Base-by-base conservation (phyloP, 2,113 vertebrate genomes). In the Sorex araneus region DNA sequence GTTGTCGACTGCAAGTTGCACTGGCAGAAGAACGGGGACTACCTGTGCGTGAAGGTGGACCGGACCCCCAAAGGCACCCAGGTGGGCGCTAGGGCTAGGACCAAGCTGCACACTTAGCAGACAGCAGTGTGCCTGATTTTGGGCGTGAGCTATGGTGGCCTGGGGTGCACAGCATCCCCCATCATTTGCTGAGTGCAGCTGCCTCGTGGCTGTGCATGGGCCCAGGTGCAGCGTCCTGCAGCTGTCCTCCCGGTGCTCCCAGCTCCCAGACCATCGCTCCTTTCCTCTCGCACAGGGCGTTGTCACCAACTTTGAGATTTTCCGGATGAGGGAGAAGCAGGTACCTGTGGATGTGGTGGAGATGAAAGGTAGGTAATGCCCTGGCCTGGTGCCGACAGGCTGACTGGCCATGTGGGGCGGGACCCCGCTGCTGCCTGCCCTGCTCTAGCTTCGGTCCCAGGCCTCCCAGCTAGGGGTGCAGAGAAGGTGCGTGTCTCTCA, bases 241-340 rank as follows among this genome's bases (percentile, higher is more conserved):
- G 64, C 57, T 21, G 5, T 60, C 8, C 57, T 60, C 7, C 25
- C 64, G 8, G 9, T 30, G 32, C 30, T 32, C 11, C 28, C 67
- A 69, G 16, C 28, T 69, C 15, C 67, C 27, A 10, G 19, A 30
- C 3, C 27, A 66, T 66, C 27, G 9, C 30, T 43, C 8, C 57
- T 67, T 34, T 69, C 76, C 32, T 27, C 94, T 54, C 50, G 83
- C 84, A 84, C 96, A 99, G 99, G 99, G 99, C 36, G 99, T 99
- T 74, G 99, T 99, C 95, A 99, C 99, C 97, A 99, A 99, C 97
- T 99, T 99, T 98, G 99, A 99, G 98, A 99, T 99, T 97, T 99
- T 99, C 98, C 97, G 99, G 95, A 99, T 99, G 99, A 98, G 99
- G 94, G 99, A 99, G 96, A 99, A 99, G 79, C 99, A 99, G 96